Percentiles rank a stretch among this genome's conserved stretches.
phyloP scores from a whole-genome alignment of 2,888 invertebrate genomes.

The Octodonta nipae region DNA sequence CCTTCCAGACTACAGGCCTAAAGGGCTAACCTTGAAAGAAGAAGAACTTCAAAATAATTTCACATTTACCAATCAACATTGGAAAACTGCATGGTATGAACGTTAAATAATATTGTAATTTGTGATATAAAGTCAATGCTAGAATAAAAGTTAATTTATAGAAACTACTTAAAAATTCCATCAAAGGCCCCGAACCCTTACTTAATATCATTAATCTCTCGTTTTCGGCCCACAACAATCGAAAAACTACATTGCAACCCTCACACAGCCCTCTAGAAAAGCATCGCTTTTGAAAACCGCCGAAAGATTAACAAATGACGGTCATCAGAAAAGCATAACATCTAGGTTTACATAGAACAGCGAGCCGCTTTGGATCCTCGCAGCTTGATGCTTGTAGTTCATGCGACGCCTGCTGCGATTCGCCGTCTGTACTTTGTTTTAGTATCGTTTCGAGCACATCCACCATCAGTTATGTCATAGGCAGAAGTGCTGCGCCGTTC shows the following conservation, averaged over 20 bases:
- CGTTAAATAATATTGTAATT: no score
- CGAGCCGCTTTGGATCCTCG: constrained; percentile 16
- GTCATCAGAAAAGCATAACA: constrained; percentile 20
- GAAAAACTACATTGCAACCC: not conserved
- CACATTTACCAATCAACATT: no score
- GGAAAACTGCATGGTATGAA: no score
- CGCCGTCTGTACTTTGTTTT: constrained; percentile 23
- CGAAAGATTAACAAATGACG: constrained; percentile 20
- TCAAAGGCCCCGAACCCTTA: no score
- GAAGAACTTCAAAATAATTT: no score
- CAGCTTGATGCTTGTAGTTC: constrained; percentile 25
- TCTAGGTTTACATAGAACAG: constrained; percentile 10
- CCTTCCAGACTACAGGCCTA: no score
- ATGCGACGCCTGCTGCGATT: constrained; percentile 20
- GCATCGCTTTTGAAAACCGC: constrained; percentile 9
- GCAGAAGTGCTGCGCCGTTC: no score
- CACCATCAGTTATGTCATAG: constrained; percentile 1
- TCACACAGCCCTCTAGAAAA: not conserved
- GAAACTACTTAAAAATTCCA: no score
- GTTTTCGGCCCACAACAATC: not conserved
- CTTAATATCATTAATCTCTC: not conserved
- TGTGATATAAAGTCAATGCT: no score
- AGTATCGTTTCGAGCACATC: constrained; percentile 3
- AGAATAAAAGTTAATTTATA: no score
- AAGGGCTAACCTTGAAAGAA: no score